Conservation (phyloP, 2,888 invertebrate genomes). For the Apotomis betuletana region DNA sequence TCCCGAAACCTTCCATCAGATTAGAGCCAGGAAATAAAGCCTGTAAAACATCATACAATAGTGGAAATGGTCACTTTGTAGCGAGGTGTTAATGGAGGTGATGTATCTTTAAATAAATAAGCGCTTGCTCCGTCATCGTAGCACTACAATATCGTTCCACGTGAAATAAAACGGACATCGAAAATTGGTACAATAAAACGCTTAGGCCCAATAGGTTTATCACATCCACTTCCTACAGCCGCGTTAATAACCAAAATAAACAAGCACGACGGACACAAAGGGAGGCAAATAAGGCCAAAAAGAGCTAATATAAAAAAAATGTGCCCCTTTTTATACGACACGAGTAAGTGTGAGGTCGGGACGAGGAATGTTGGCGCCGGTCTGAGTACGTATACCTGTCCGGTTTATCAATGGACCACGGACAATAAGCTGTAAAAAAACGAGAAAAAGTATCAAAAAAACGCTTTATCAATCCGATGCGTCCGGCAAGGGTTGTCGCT, state of each 20-base stretch:
- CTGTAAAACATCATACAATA: neutral
- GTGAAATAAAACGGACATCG: constrained; percentile 71
- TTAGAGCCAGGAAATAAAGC: neutral
- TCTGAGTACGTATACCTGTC: constrained; percentile 84
- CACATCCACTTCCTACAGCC: constrained; percentile 80
- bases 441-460: constrained; percentile 74
- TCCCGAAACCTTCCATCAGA: too few relatives aligned
- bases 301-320: constrained; percentile 82
- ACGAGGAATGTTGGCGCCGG: constrained; percentile 84
- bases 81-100: constrained; percentile 69
- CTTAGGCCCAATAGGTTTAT: constrained; percentile 80
- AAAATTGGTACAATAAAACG: constrained; percentile 82
- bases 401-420: constrained; percentile 81
- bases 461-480: constrained; percentile 80
- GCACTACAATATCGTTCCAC: constrained; percentile 50
- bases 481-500: constrained; percentile 79
- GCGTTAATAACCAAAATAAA: constrained; percentile 82
- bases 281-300: constrained; percentile 80
- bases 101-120: constrained; percentile 60
- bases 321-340: constrained; percentile 80
- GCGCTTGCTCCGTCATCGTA: constrained; percentile 51
- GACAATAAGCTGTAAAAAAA: constrained; percentile 76
- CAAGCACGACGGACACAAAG: constrained; percentile 77
- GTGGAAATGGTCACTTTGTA: neutral
- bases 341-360: constrained; percentile 83